Conservation (phyloP, 37 sponge, comb jelly and placozoan genomes). For the Beroe forskalii region DNA sequence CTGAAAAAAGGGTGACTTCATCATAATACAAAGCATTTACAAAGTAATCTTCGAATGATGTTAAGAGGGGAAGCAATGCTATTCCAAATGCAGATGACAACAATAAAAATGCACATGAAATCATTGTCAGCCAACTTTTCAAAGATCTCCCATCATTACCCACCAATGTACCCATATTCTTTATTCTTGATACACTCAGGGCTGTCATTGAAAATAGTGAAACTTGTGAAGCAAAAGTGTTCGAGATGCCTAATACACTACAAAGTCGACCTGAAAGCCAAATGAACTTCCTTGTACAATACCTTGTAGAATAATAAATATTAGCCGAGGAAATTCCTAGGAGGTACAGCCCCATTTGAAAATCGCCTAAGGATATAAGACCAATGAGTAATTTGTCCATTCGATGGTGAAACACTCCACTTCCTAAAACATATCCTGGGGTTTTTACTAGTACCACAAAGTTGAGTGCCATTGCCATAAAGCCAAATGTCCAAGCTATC, state of each 20-base stretch:
- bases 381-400: background rate
- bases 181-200: background rate
- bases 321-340: background rate
- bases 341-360: background rate
- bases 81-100: background rate
- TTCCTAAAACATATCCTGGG: background rate
- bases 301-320: background rate
- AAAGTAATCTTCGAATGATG: slow-evolving; percentile 1
- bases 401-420: background rate
- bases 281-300: background rate
- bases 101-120: background rate
- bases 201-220: slow-evolving; percentile 30
- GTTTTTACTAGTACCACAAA: background rate
- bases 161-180: background rate
- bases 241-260: background rate
- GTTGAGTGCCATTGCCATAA: background rate
- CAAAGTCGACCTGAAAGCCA: background rate
- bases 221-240: background rate
- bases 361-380: background rate
- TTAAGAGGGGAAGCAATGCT: background rate
- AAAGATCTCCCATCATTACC: background rate
- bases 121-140: background rate
- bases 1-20: background rate
- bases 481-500: background rate
- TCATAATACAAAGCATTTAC: slow-evolving; percentile 5